These are phyloP conservation scores for Drosophila rhopaloa DNA, from an alignment of 1,140 invertebrate genomes.

Conservation along the genomic window DNA sequence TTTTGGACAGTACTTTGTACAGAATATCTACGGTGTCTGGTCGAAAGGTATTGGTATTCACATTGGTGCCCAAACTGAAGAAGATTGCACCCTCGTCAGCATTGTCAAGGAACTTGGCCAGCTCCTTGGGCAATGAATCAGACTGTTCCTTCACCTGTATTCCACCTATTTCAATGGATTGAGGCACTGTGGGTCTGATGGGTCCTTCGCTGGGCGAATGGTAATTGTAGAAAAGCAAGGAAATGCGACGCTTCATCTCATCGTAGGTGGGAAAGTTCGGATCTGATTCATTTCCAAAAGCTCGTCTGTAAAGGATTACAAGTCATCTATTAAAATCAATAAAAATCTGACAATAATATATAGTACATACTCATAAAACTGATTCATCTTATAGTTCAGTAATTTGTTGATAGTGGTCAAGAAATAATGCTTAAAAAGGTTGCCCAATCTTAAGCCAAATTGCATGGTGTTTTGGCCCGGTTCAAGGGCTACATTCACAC, in stretches of 20 bases:
- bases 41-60: constrained; percentile 84
- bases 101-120: constrained; percentile 85
- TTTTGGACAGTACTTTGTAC: constrained; percentile 84
- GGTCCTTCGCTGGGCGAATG: constrained; percentile 70
- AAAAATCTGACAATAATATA: not conserved
- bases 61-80: constrained; percentile 87
- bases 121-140: constrained; percentile 80
- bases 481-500: constrained; percentile 23
- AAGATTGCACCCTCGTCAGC: constrained; percentile 86
- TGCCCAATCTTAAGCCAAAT: constrained; percentile 11
- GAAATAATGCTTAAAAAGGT: constrained; percentile 15
- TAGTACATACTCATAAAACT: constrained; percentile 10
- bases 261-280: constrained; percentile 13
- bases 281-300: constrained; percentile 14
- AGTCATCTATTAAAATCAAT: not conserved
- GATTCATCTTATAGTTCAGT: constrained; percentile 11
- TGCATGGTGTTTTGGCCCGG: constrained; percentile 8
- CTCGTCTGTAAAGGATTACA: not conserved
- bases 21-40: constrained; percentile 82
- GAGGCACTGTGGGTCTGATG: constrained; percentile 82
- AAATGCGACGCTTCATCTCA: constrained; percentile 63
- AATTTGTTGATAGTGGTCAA: not conserved
- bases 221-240: constrained; percentile 69
- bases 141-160: constrained; percentile 83
- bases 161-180: constrained; percentile 84